phyloP scores from a whole-genome alignment of 2,797 vertebrate species.

The Malurus leucopterus region DNA sequence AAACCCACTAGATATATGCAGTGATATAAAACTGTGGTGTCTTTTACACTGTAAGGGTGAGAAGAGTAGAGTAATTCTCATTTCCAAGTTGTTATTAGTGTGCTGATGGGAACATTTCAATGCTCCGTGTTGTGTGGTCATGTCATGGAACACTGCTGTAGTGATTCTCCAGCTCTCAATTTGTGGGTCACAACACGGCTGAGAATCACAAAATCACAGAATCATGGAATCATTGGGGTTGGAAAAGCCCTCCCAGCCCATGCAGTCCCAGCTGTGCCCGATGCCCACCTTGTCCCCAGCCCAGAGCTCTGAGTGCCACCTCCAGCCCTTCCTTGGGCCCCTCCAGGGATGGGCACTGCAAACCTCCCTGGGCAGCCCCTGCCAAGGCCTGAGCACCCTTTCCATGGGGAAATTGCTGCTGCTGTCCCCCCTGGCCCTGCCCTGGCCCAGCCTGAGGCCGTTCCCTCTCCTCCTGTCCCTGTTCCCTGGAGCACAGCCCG shows the following conservation, averaged over 20 bases:
- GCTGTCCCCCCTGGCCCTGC: not conserved
- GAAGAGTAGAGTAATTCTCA: not conserved
- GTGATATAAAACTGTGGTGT: not conserved
- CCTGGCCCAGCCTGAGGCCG: not conserved
- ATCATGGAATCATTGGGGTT: accelerated
- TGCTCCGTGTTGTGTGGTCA: not conserved
- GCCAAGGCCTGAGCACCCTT: not conserved
- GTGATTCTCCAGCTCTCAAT: not conserved
- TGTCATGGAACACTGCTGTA: not conserved
- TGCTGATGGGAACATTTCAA: not conserved
- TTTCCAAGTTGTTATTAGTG: not conserved
- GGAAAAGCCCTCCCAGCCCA: accelerated
- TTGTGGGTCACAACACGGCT: not conserved
- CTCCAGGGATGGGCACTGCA: not conserved
- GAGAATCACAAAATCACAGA: not conserved
- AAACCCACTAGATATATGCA: not conserved
- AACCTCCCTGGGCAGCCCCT: not conserved
- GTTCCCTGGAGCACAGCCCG: not conserved
- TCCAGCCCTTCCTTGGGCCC: not conserved
- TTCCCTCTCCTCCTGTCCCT: not conserved
- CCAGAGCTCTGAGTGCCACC: not conserved
- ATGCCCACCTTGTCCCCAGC: not conserved
- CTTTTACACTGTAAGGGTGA: not conserved
- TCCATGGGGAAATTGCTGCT: not conserved
- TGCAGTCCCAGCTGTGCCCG: accelerated